Evolutionary conservation across 1,140 invertebrate species (phyloP).

Genomic region (Dendrolimus punctatus): DNA sequence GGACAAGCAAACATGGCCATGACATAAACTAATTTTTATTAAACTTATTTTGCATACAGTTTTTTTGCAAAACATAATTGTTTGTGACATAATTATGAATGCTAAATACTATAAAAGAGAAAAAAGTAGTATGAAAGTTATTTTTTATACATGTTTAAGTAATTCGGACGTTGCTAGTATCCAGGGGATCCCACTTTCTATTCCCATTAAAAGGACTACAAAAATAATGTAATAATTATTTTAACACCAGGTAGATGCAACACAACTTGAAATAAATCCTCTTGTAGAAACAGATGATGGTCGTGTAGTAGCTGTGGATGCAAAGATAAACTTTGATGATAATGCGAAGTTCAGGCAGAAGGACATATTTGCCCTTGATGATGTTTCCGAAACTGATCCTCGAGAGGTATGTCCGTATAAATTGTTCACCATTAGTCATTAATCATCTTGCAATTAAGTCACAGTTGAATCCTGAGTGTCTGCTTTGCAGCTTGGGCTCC

Average conservation of each 20-base stretch:
- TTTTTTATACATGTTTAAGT: too few species aligned
- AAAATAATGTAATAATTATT: too few species aligned
- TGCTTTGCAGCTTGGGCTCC: too few species aligned
- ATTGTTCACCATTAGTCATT: too few species aligned
- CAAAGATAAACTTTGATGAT: constrained; percentile 98
- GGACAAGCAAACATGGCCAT: too few species aligned
- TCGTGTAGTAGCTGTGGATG: constrained; percentile 96
- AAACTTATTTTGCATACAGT: background rate
- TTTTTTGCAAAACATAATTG: background rate
- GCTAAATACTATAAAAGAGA: background rate
- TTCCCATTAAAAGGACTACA: too few species aligned
- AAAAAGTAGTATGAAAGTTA: background rate
- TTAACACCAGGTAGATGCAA: constrained; percentile 85
- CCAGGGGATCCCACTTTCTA: too few species aligned
- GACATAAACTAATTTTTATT: background rate
- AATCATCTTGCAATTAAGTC: too few species aligned
- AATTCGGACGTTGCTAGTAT: too few species aligned
- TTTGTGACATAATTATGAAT: background rate
- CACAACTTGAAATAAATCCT: constrained; percentile 99
- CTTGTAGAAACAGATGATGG: constrained; percentile 93
- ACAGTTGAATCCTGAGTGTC: too few species aligned
- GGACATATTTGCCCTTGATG: constrained; percentile 89
- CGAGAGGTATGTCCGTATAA: constrained; percentile 77
- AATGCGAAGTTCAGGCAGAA: constrained; percentile 96
- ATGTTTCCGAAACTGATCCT: constrained; percentile 87